phyloP scores from a whole-genome alignment of 2,888 invertebrate species.

The Drosophila vallismaia region DNA sequence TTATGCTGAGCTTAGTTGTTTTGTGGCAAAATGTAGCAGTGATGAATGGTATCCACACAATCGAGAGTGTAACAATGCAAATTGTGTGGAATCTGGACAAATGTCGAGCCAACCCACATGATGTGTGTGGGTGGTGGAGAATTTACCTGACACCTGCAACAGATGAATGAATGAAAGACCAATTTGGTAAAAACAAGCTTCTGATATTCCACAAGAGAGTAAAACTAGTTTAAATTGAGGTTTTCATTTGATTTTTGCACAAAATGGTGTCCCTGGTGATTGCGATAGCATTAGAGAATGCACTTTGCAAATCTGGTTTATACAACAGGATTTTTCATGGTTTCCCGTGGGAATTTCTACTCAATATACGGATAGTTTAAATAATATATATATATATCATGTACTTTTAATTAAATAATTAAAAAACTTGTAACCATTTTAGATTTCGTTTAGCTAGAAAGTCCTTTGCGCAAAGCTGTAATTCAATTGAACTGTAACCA shows the following conservation, averaged over 20 bases:
- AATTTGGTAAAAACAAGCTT: not conserved
- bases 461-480: not conserved
- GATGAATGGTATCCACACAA: not conserved
- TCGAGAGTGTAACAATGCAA: too few species aligned
- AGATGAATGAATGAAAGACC: not conserved
- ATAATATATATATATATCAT: too few species aligned
- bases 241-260: not conserved
- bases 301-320: not conserved
- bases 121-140: too few species aligned
- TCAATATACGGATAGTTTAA: not conserved
- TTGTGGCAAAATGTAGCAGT: not conserved
- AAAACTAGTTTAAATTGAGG: not conserved
- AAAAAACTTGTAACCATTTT: not conserved
- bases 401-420: too few species aligned
- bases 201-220: not conserved
- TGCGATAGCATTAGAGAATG: not conserved
- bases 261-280: not conserved
- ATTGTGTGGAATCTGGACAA: too few species aligned
- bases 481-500: conserved; percentile 8
- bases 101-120: too few species aligned
- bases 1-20: conserved; percentile 49
- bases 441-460: not conserved
- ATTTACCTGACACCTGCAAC: too few species aligned
- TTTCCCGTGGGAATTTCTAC: too few species aligned
- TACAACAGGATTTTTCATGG: not conserved